These are phyloP conservation scores for Peromyscus aztecus DNA, from an alignment of 2,797 vertebrate species.

Conservation along the genomic window DNA sequence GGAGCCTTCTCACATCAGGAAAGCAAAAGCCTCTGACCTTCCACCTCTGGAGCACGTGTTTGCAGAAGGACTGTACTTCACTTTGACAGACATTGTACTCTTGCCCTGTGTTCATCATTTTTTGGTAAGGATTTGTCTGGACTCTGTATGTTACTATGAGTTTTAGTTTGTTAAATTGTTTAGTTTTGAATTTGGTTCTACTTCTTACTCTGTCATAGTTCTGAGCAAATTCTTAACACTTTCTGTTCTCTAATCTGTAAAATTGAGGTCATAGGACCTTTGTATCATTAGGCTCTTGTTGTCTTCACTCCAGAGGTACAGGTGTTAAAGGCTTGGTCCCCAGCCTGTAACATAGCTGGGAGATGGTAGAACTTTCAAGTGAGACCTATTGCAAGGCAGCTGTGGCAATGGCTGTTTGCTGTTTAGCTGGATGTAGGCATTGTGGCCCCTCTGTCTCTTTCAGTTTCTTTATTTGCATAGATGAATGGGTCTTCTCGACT, in stretches of 20 bases:
- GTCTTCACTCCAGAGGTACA: background rate
- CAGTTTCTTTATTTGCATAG: background rate
- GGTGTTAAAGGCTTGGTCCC: too few species aligned
- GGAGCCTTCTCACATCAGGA: conserved; percentile 94
- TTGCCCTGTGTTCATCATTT: conserved; percentile 96
- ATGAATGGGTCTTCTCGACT: background rate
- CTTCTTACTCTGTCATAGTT: background rate
- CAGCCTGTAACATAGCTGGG: background rate
- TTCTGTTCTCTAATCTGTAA: conserved; percentile 13
- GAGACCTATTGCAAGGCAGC: background rate
- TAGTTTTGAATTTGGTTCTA: background rate
- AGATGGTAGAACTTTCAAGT: background rate
- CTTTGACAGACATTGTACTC: conserved; percentile 96
- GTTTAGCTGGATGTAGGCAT: background rate
- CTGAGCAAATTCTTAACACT: background rate
- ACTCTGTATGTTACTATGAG: accelerated
- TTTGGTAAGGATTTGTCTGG: conserved; percentile 92
- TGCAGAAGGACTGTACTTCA: conserved; percentile 98
- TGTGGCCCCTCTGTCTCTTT: background rate
- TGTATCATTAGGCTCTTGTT: background rate
- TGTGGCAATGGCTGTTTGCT: background rate
- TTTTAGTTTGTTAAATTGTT: background rate
- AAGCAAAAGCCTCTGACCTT: conserved; percentile 93
- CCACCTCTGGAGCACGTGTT: conserved; percentile 95
- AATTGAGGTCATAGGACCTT: background rate